A percentile compares a stretch with the other conserved stretches of the same genome.
Evolutionary conservation across 2,113 vertebrate genomes (phyloP).

Genomic region (Pollachius pollachius): DNA sequence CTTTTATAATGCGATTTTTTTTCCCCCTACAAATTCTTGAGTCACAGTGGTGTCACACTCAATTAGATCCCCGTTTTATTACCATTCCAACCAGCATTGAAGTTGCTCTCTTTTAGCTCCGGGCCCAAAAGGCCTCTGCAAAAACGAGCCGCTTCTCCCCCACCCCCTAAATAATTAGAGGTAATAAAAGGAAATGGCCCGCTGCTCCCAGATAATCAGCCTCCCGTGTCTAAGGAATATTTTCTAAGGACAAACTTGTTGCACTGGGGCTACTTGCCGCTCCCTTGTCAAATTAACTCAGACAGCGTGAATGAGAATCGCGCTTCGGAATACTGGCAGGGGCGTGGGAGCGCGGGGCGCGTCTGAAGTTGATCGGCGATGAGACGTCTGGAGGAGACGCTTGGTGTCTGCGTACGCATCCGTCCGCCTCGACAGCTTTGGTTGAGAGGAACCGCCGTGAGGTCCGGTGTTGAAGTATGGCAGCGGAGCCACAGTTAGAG

Average conservation of each 20-base stretch:
- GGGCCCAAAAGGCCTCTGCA: slow-evolving; percentile 40
- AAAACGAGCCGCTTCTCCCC: slow-evolving; percentile 35
- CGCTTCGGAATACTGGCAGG: neutral
- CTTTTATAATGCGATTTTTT: slow-evolving; percentile 26
- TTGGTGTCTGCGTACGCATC: slow-evolving; percentile 6
- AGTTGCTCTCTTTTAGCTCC: neutral
- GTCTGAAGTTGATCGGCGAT: slow-evolving; percentile 21
- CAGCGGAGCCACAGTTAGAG: slow-evolving; percentile 29
- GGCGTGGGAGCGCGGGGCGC: slow-evolving; percentile 15
- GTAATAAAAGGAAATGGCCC: slow-evolving; percentile 38
- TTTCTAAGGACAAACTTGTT: slow-evolving; percentile 31
- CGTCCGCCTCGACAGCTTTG: slow-evolving; percentile 40
- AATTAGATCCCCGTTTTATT: slow-evolving; percentile 40
- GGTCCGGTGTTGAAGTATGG: slow-evolving; percentile 40
- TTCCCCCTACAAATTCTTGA: neutral
- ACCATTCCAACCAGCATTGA: slow-evolving; percentile 7
- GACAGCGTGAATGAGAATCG: slow-evolving; percentile 26
- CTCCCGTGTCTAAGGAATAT: slow-evolving; percentile 37
- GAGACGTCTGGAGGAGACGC: neutral
- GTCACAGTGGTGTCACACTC: too few species aligned
- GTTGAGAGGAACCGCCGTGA: slow-evolving; percentile 21
- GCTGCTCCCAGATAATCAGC: slow-evolving; percentile 30
- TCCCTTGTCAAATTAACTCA: slow-evolving; percentile 37
- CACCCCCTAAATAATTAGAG: slow-evolving; percentile 54
- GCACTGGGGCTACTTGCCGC: slow-evolving; percentile 26